Percentiles rank a stretch among this genome's conserved stretches.
Evolutionary conservation across 2,113 vertebrate genomes (phyloP).

Genomic region (Siphamia tubifer): DNA sequence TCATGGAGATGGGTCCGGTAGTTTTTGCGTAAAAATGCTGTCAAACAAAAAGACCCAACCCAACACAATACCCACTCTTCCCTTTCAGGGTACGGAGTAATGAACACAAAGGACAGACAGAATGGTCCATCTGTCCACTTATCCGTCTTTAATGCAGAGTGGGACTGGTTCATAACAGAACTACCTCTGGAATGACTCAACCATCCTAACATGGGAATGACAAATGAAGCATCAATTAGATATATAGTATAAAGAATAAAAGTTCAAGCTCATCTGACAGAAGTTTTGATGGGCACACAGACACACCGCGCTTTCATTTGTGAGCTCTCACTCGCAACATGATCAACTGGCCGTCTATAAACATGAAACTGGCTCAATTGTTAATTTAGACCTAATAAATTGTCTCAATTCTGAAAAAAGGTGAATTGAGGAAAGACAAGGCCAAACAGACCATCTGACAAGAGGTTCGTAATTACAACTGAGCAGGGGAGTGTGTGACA

Average conservation of each 20-base stretch:
- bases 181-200: conserved; percentile 7
- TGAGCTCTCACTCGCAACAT: conserved; percentile 6
- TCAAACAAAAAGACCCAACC: too few species aligned
- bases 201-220: conserved; percentile 29
- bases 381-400: conserved; percentile 64
- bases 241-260: background rate
- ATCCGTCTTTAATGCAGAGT: too few species aligned
- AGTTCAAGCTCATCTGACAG: background rate
- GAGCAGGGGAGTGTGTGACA: background rate
- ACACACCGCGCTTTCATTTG: background rate
- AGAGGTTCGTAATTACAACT: conserved; percentile 19
- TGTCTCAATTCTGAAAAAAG: conserved; percentile 37
- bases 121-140: too few species aligned
- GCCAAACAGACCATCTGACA: background rate
- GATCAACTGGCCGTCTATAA: conserved; percentile 34
- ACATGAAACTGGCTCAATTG: conserved; percentile 38
- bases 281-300: background rate
- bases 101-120: too few species aligned
- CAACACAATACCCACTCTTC: too few species aligned
- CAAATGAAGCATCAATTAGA: conserved; percentile 30
- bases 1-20: too few species aligned
- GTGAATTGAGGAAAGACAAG: background rate
- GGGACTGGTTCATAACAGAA: too few species aligned
- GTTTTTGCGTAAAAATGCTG: too few species aligned
- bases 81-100: too few species aligned